phyloP scores from a whole-genome alignment of 2,797 vertebrate species.

The Macroramphosus scolopax region DNA sequence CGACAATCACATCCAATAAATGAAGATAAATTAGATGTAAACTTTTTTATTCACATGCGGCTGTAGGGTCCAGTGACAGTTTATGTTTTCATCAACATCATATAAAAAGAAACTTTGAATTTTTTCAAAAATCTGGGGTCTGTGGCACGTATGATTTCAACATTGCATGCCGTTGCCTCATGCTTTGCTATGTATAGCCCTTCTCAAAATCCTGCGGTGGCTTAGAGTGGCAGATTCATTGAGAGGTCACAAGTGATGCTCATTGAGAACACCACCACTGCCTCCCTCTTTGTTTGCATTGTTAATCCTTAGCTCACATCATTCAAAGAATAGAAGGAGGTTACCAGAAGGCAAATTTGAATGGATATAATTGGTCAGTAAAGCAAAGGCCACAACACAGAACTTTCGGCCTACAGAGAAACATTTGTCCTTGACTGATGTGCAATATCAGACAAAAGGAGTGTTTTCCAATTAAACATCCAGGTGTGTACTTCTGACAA shows the following conservation, averaged over 20 bases:
- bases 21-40: background rate
- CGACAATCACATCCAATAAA: background rate
- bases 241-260: conserved; percentile 30
- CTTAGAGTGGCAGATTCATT: conserved; percentile 45
- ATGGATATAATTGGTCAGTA: no score
- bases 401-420: no score
- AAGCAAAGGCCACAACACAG: no score
- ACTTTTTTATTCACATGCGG: background rate
- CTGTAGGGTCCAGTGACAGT: background rate
- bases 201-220: conserved; percentile 41
- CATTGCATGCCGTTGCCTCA: conserved; percentile 51
- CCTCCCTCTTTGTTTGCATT: conserved; percentile 25
- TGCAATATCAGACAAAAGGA: no score
- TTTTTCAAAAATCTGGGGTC: background rate
- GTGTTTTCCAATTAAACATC: no score
- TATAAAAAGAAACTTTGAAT: background rate
- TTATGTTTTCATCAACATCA: background rate
- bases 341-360: no score
- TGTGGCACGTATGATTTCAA: conserved; percentile 13
- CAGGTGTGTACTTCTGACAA: no score
- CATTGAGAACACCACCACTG: conserved; percentile 30
- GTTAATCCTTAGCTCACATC: conserved; percentile 23
- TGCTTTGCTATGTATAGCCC: conserved; percentile 54
- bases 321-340: no score
- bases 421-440: no score